Base-by-base conservation (phyloP, 2,797 vertebrate genomes). In the Epinephelus awoara region DNA sequence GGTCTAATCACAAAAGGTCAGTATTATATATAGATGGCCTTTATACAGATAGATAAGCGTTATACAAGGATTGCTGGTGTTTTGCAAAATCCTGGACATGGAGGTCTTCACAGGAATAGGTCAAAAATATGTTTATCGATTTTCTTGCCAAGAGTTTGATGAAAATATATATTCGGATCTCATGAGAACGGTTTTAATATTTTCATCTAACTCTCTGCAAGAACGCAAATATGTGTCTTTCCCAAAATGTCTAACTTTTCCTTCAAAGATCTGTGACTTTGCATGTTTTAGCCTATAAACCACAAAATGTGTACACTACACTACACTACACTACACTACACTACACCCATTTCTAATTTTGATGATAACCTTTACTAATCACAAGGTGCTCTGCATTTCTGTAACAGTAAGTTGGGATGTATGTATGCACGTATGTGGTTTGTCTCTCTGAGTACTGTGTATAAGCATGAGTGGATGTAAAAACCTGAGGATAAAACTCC, bases 1-100 rank as follows among this genome's bases (percentile, higher is more conserved):
- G 72, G 68, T 51, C 66, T n/a, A 42, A 55, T 78, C 62, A 67
- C 19, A 64, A 72, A 57, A 76, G 57, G 61, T 78, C 64, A 63
- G 58, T n/a, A 69, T 75, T 73, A 67, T 75, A 56, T 61, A 74
- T 71, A 65, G 67, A 73, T 17, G 18, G 2, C 75, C 55, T 61
- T 69, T 59, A 42, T 46, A 54, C 8, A 58, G 64, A 70, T 29
- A 72, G 59, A 54, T 58, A 40, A 17, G 18, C 12, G 50, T 66
- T 17, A 14, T 25, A 27, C 6, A n/a, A 21, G 25, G 51, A 40
- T 42, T 52, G 18, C n/a, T 44, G 21, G 21, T 52, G 7, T 55
- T 55, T 81, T 50, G 38, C 4, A n/a, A 50, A 75, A 69, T 40
- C 21, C 46, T 40, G 21, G 9, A 57, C 50, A 40, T 44, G 54